A percentile compares a stretch with the other conserved stretches of the same genome.
Evolutionary conservation across 2,888 invertebrate species (phyloP).

Genomic region (Liodrosophila aerea): DNA sequence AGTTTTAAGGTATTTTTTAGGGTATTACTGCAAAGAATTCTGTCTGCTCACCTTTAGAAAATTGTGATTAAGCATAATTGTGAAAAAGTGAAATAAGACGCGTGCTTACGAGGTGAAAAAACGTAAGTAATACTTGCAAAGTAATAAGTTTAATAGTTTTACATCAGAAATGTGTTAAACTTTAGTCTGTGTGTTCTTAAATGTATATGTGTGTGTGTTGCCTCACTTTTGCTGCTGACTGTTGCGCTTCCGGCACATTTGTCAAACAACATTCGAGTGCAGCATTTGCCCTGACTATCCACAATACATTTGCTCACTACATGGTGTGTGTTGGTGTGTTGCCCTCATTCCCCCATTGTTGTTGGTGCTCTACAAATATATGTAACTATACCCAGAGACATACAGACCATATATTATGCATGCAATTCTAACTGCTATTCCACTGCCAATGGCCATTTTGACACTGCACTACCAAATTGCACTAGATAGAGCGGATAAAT

Average conservation of each 20-base stretch:
- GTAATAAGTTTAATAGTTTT: too few species aligned
- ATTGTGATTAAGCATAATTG: too few species aligned
- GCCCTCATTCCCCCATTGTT: constrained; percentile 4
- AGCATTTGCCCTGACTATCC: constrained; percentile 40
- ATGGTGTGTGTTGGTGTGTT: background rate
- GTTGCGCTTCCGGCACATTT: constrained; percentile 55
- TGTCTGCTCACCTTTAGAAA: too few species aligned
- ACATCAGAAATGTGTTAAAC: too few species aligned
- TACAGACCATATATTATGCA: constrained; percentile 1
- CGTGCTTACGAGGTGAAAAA: too few species aligned
- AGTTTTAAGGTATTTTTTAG: too few species aligned
- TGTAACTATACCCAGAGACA: background rate
- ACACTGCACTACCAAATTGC: background rate
- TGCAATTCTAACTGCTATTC: background rate
- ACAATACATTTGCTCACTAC: constrained; percentile 12
- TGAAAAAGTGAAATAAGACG: too few species aligned
- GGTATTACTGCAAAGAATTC: too few species aligned
- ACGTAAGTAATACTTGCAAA: too few species aligned
- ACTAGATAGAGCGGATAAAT: background rate
- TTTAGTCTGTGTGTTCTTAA: constrained; percentile 7
- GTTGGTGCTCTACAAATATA: constrained; percentile 3
- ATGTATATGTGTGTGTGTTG: constrained; percentile 21
- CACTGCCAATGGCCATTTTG: constrained; percentile 3
- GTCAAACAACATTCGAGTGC: constrained; percentile 26
- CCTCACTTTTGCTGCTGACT: constrained; percentile 48